These are phyloP conservation scores for Alitta virens DNA, from an alignment of 2,888 invertebrate species.

Conservation along the genomic window DNA sequence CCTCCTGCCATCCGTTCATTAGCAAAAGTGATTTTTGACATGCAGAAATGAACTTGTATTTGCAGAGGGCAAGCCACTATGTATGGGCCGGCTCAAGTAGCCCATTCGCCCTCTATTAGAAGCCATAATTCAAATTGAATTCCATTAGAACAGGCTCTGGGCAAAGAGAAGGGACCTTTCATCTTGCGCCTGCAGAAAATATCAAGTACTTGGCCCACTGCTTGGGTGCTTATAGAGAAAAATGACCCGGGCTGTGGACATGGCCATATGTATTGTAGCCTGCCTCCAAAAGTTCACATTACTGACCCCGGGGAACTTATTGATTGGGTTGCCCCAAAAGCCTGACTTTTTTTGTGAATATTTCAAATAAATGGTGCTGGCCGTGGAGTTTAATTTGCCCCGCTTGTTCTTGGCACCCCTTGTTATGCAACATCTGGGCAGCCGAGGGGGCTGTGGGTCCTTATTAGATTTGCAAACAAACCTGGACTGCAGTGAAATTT, in stretches of 20 bases:
- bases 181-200: neutral
- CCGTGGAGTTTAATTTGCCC: neutral
- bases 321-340: no score
- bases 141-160: neutral
- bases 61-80: neutral
- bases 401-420: neutral
- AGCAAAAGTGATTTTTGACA: neutral
- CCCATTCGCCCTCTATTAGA: constrained; percentile 1
- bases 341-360: neutral
- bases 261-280: neutral
- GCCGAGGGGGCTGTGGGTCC: neutral
- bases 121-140: constrained; percentile 2
- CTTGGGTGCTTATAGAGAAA: neutral
- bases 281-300: neutral
- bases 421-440: neutral
- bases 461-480: neutral
- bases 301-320: neutral
- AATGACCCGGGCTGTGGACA: neutral
- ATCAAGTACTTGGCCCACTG: neutral
- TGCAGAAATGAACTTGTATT: neutral
- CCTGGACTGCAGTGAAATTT: no score
- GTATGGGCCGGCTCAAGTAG: neutral
- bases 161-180: neutral
- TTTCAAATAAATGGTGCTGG: neutral
- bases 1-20: neutral